These are phyloP conservation scores for Steinernema carpocapsae DNA, from an alignment of 2,888 invertebrate genomes.

Conservation along the genomic window DNA sequence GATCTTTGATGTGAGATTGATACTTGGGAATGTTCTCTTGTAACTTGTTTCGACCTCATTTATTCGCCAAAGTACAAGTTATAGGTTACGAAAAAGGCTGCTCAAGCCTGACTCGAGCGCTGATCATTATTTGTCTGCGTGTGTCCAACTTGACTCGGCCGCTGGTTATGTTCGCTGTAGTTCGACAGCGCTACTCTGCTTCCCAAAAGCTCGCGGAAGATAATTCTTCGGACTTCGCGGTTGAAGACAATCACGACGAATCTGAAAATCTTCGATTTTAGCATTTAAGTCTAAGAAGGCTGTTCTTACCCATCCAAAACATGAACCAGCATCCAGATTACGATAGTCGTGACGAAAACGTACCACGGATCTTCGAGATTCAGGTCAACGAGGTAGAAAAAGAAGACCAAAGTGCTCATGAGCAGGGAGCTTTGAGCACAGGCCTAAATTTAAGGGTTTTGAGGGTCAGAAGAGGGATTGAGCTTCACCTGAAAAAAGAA, in stretches of 20 bases:
- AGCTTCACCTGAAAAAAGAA: not conserved
- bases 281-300: not conserved
- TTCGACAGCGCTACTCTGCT: too few relatives aligned
- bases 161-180: too few relatives aligned
- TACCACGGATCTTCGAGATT: not conserved
- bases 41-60: too few relatives aligned
- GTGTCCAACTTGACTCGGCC: too few relatives aligned
- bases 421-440: slow-evolving; percentile 11
- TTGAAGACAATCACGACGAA: not conserved
- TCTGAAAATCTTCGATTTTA: not conserved
- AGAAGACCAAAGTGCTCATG: slow-evolving; percentile 3
- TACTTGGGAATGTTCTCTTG: too few relatives aligned
- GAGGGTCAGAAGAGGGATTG: not conserved
- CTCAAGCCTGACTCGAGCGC: too few relatives aligned
- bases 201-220: too few relatives aligned
- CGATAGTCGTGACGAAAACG: slow-evolving; percentile 7
- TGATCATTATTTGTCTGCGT: too few relatives aligned
- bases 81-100: too few relatives aligned
- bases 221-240: not conserved
- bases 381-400: not conserved
- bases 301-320: not conserved
- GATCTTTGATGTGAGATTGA: too few relatives aligned
- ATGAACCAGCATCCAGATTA: not conserved
- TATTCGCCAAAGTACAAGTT: too few relatives aligned
- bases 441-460: not conserved